These are phyloP conservation scores for Myoxocephalus aenaeus DNA, from an alignment of 2,797 vertebrate species.

Conservation along the genomic window DNA sequence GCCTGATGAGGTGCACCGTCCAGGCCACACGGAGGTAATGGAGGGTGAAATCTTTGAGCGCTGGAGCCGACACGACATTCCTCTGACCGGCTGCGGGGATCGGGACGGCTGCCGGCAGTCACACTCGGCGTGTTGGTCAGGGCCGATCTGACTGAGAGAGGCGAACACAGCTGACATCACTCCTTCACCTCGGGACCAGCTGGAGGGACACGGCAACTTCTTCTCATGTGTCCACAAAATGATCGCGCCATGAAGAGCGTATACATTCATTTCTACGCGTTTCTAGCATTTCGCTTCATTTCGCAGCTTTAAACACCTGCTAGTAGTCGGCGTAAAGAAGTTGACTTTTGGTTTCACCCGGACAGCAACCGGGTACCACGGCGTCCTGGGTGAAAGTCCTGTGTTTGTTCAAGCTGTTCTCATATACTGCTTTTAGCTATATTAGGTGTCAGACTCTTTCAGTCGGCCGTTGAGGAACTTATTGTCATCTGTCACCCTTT, in stretches of 20 bases:
- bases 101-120: slow-evolving; percentile 55
- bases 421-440: no score
- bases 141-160: slow-evolving; percentile 4
- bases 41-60: slow-evolving; percentile 81
- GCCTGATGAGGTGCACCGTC: slow-evolving; percentile 47
- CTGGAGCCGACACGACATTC: slow-evolving; percentile 86
- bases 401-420: no score
- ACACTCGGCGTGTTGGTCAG: slow-evolving; percentile 3
- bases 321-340: no score
- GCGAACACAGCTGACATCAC: slow-evolving; percentile 6
- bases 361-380: no score
- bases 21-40: slow-evolving; percentile 67
- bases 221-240: background rate
- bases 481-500: no score
- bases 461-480: no score
- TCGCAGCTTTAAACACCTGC: background rate
- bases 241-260: background rate
- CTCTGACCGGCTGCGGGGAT: slow-evolving; percentile 76
- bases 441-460: no score
- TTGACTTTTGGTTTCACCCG: background rate
- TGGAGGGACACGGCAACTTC: background rate
- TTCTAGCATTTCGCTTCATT: background rate
- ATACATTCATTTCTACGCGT: background rate
- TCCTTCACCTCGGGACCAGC: background rate
- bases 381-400: no score